Evolutionary conservation across 2,113 vertebrate genomes (phyloP).

Genomic region (Salvelinus sp.): DNA sequence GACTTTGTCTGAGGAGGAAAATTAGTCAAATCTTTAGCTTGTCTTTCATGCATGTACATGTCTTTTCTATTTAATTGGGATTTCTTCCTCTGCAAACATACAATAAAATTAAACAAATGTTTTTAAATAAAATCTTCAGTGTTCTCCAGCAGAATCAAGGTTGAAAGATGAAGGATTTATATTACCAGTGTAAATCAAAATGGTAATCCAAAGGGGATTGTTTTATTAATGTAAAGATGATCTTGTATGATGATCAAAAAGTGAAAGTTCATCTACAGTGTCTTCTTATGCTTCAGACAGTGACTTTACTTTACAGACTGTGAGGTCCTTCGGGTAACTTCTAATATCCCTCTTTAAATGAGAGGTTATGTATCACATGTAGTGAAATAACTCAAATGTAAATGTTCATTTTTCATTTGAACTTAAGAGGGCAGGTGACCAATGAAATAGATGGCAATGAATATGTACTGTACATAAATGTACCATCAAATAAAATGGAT

Average conservation of each 20-base stretch:
- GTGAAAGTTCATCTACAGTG: slow-evolving; percentile 3
- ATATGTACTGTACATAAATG: slow-evolving; percentile 10
- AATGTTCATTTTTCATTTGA: slow-evolving; percentile 1
- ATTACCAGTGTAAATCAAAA: slow-evolving; percentile 27
- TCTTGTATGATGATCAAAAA: slow-evolving; percentile 12
- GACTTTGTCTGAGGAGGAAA: slow-evolving; percentile 43
- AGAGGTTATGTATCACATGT: slow-evolving; percentile 45
- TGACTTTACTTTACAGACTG: slow-evolving; percentile 44
- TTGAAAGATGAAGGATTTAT: slow-evolving; percentile 7
- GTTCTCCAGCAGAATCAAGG: slow-evolving; percentile 12
- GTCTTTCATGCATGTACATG: slow-evolving; percentile 71
- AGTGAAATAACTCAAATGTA: slow-evolving; percentile 42
- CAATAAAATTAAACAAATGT: background rate
- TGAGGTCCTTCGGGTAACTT: slow-evolving; percentile 36
- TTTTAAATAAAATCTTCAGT: background rate
- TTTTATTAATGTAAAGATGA: slow-evolving; percentile 2
- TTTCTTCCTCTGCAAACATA: slow-evolving; percentile 14
- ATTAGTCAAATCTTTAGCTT: slow-evolving; percentile 43
- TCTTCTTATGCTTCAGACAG: slow-evolving; percentile 42
- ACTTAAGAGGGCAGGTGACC: background rate
- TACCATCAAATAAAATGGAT: slow-evolving; percentile 42
- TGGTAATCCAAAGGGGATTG: slow-evolving; percentile 55
- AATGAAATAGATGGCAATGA: background rate
- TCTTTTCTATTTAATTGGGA: slow-evolving; percentile 33
- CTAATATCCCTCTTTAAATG: background rate